Conservation (phyloP, 2,888 invertebrate species). For the Caenorhabditis virilis region DNA sequence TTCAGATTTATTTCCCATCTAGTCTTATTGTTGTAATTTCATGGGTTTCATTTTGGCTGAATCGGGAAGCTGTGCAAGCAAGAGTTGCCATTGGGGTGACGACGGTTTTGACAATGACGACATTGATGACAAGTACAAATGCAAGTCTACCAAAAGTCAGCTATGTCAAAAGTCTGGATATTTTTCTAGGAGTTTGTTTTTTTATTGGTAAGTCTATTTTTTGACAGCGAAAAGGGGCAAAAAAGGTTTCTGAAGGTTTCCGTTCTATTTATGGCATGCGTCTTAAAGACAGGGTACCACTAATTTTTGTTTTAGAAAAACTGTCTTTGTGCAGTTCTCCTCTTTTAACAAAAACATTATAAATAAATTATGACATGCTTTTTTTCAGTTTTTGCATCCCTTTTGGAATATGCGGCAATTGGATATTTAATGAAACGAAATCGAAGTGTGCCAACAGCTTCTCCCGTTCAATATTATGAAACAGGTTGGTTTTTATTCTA, state of each 20-base stretch:
- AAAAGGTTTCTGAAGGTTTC: not conserved
- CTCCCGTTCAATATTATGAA: slow-evolving; percentile 54
- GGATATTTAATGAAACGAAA: slow-evolving; percentile 66
- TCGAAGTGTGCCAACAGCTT: slow-evolving; percentile 41
- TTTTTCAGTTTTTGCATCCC: slow-evolving; percentile 65
- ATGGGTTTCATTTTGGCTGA: slow-evolving; percentile 69
- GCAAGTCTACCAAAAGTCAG: slow-evolving; percentile 69
- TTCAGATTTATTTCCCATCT: slow-evolving; percentile 68
- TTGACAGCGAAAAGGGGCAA: not conserved
- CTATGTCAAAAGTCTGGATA: slow-evolving; percentile 70
- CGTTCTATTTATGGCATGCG: not conserved
- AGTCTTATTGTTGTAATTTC: slow-evolving; percentile 68
- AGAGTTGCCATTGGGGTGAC: slow-evolving; percentile 69
- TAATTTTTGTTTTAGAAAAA: too few species aligned
- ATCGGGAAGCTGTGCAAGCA: slow-evolving; percentile 69
- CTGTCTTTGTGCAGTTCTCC: not conserved
- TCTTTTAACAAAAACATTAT: not conserved
- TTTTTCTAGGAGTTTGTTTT: slow-evolving; percentile 70
- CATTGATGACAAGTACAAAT: slow-evolving; percentile 70
- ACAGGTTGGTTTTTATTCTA: too few species aligned
- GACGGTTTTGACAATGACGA: slow-evolving; percentile 70
- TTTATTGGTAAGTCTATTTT: slow-evolving; percentile 68
- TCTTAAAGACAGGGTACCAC: too few species aligned
- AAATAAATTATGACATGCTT: not conserved
- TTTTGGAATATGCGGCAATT: slow-evolving; percentile 67